Evolutionary conservation across 1,140 invertebrate genomes (phyloP).

Genomic region (Oreohelix idahoensis): DNA sequence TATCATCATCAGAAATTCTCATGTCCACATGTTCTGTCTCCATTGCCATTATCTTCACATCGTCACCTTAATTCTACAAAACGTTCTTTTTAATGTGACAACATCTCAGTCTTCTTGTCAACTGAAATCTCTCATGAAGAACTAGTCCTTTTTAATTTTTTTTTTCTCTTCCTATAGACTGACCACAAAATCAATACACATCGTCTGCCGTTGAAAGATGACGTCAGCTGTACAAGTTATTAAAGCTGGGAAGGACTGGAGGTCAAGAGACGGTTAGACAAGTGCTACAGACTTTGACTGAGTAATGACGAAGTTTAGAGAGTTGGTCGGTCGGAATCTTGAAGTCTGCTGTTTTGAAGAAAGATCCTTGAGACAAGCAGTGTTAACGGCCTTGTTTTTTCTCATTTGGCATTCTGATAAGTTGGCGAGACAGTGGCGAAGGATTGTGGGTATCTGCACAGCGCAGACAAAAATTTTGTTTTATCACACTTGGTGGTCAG

Average conservation of each 20-base stretch:
- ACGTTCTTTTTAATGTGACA: no score
- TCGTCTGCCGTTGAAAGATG: no score
- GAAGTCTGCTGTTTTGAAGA: neutral
- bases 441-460: neutral
- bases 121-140: no score
- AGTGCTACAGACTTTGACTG: neutral
- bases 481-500: neutral
- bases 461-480: neutral
- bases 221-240: no score
- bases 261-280: neutral
- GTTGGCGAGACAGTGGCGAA: neutral
- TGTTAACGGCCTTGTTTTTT: neutral
- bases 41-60: no score
- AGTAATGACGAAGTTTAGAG: neutral
- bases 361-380: neutral
- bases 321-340: neutral
- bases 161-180: neutral
- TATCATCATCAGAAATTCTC: no score
- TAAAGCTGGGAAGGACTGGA: no score
- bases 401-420: neutral
- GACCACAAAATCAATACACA: no score
- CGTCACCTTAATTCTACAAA: no score
- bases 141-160: neutral
- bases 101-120: no score
- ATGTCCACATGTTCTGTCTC: no score